Evolutionary conservation across 2,797 vertebrate genomes (phyloP).

Genomic region (Synanceia verrucosa): DNA sequence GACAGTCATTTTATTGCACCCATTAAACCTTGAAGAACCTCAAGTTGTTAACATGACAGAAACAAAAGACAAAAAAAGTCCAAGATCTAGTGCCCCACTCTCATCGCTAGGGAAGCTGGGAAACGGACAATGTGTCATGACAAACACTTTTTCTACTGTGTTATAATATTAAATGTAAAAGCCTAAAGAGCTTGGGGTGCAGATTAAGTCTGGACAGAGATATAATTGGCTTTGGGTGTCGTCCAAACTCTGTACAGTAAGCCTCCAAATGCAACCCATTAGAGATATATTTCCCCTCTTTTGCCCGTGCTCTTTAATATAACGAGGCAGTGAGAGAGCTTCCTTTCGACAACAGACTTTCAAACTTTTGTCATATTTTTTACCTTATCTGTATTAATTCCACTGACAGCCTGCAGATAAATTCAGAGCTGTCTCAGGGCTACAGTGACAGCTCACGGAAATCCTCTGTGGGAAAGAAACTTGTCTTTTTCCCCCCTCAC

Average conservation of each 20-base stretch:
- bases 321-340: constrained; percentile 61
- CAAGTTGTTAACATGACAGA: constrained; percentile 67
- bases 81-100: constrained; percentile 19
- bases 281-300: constrained; percentile 57
- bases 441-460: constrained; percentile 74
- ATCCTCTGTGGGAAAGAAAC: constrained; percentile 61
- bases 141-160: constrained; percentile 45
- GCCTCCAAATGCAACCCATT: constrained; percentile 70
- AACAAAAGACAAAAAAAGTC: constrained; percentile 51
- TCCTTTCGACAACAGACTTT: constrained; percentile 70
- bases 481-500: not conserved
- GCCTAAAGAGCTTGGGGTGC: constrained; percentile 55
- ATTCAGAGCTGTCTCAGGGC: constrained; percentile 76
- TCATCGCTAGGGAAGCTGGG: constrained; percentile 22
- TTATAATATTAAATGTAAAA: constrained; percentile 61
- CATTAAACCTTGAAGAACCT: constrained; percentile 64
- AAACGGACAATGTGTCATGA: constrained; percentile 38
- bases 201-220: constrained; percentile 74
- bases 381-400: constrained; percentile 83
- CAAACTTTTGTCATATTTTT: constrained; percentile 78
- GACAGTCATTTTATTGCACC: constrained; percentile 65
- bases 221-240: constrained; percentile 72
- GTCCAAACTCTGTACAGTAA: constrained; percentile 57
- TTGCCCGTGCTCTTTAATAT: constrained; percentile 66
- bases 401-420: constrained; percentile 81